Evolutionary conservation across 2,797 vertebrate species (phyloP), one percentile per base, ranked within the genome.

Genomic region (Synaphobranchus kaupii): DNA sequence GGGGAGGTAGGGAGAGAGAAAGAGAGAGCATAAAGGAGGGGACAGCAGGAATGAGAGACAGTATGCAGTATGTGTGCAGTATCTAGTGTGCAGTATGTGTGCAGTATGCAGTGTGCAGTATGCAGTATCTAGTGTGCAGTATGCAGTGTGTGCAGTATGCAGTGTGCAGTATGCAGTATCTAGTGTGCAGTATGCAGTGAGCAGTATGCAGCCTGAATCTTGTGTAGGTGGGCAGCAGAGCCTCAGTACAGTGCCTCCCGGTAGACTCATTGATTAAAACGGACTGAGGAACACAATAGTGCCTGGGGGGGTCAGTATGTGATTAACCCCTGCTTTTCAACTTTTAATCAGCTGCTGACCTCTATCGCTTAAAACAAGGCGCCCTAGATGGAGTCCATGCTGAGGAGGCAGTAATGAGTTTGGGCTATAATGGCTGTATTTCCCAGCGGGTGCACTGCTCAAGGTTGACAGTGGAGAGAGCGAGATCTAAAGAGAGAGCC

Each of bases 281-380:
- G 87, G 88, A 93, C 91, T 89, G 90, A 92, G 92, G 93, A 92
- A 92, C 93, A 94, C 89, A 91, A 91, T 89, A 90, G 92, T 90
- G 86, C 91, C 93, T 86, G 20, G 76, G 87, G 90, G 56, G 95
- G 94, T 94, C 93, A 94, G 91, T 54, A 54, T 92, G 90, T 95
- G 93, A 96, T 96, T 96, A 96, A 94, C 95, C 94, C 92, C 87
- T 89, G 89, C 88, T 91, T 90, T 92, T 94, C 90, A 91, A 93
- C 86, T 87, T 87, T 87, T 87, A 87, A 87, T 87, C 86, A 68
- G 80, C 71, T 71, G 31, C 80, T 83, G 86, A 87, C 86, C 86
- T 83, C 81, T 63, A 63, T 66, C 86, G 52, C 56, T 48, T 82
- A 86, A 86, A 47, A 86, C 86, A 86, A 66, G 60, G 76, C 66